These are phyloP conservation scores for Conomelus anceps DNA, from an alignment of 2,888 invertebrate genomes.

Conservation along the genomic window DNA sequence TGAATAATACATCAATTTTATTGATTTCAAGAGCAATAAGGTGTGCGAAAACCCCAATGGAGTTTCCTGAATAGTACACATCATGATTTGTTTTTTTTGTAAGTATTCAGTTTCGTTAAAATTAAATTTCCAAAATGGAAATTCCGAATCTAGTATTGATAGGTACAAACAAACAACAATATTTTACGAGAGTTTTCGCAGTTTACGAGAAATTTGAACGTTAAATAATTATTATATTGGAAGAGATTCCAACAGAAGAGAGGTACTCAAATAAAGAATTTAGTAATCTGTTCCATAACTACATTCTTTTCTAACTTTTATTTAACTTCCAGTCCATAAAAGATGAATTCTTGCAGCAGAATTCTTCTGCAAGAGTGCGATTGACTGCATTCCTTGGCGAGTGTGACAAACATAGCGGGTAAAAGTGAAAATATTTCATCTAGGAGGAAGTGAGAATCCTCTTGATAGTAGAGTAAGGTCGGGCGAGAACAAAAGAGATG, in stretches of 20 bases:
- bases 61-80: too few species aligned
- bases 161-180: too few species aligned
- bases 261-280: not conserved
- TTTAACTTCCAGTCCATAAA: not conserved
- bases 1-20: too few species aligned
- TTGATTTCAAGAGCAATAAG: too few species aligned
- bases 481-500: conserved; percentile 6
- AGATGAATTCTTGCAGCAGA: not conserved
- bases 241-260: not conserved
- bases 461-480: not conserved
- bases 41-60: too few species aligned
- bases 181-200: not conserved
- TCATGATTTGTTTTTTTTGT: too few species aligned
- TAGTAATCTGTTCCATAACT: not conserved
- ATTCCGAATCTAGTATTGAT: too few species aligned
- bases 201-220: not conserved
- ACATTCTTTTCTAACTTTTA: not conserved
- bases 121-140: too few species aligned
- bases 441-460: conserved; percentile 2
- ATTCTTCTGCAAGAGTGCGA: not conserved
- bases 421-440: conserved; percentile 4
- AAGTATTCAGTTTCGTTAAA: too few species aligned
- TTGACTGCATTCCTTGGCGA: not conserved
- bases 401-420: not conserved
- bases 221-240: not conserved